A percentile compares a stretch with the other conserved stretches of the same genome.
Conservation (phyloP, 1,140 invertebrate genomes). For the Philaenus spumarius region DNA sequence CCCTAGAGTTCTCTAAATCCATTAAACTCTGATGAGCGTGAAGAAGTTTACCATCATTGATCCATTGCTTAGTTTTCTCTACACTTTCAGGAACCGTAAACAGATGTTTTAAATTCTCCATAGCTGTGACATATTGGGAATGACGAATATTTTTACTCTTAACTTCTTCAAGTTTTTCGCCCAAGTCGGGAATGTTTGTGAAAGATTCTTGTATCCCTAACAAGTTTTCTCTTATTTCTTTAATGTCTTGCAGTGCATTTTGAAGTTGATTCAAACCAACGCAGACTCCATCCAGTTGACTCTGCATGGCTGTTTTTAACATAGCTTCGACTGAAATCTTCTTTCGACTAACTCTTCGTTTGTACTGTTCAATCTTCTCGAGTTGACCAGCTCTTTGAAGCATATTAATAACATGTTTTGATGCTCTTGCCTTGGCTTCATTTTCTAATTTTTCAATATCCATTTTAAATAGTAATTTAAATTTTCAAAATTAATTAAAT, state of each 20-base stretch:
- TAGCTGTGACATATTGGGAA: conserved; percentile 93
- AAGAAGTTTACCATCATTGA: conserved; percentile 90
- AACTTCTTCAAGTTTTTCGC: conserved; percentile 72
- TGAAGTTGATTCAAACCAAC: conserved; percentile 89
- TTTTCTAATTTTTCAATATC: conserved; percentile 62
- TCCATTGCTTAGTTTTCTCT: conserved; percentile 87
- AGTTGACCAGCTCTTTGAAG: conserved; percentile 91
- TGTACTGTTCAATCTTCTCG: conserved; percentile 91
- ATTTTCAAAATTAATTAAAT: neutral
- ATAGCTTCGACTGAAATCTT: conserved; percentile 95
- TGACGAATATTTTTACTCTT: conserved; percentile 89
- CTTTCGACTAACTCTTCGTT: conserved; percentile 67
- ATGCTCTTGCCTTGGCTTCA: conserved; percentile 74
- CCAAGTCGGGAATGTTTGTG: conserved; percentile 58
- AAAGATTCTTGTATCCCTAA: conserved; percentile 57
- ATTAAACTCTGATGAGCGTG: conserved; percentile 77
- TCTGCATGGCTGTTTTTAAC: conserved; percentile 97
- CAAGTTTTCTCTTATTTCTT: conserved; percentile 54
- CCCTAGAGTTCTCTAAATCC: conserved; percentile 92
- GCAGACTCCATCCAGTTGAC: conserved; percentile 92
- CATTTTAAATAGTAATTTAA: neutral
- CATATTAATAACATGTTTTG: conserved; percentile 89
- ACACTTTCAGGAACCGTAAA: conserved; percentile 97
- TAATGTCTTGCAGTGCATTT: conserved; percentile 73
- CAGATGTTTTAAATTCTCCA: conserved; percentile 97